Evolutionary conservation across 2,113 vertebrate genomes (phyloP), one percentile per base, ranked within the genome.

Genomic region (Gasterosteus aculeatus): DNA sequence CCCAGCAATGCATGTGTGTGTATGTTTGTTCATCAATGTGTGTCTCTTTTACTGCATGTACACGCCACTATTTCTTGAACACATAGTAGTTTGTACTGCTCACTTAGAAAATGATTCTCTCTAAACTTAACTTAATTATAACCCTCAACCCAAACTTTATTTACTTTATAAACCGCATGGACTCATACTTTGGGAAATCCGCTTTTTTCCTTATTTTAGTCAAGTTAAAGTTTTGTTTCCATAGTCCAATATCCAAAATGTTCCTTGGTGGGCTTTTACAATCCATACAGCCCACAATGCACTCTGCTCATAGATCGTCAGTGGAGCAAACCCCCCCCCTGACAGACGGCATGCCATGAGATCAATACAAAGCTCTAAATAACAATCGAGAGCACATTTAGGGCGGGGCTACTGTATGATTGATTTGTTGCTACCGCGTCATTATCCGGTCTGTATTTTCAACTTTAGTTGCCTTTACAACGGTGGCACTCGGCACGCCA

Each of bases 1-100:
- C 22, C 22, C 22, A 26, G 22, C 22, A 26, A 26, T 26, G 22
- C 22, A 26, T 39, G 15, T 31, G 7, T 39, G 4, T 49, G 0
- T 67, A n/a, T n/a, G 49, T 63, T 77, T 77, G 39, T 58, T 0
- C 60, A 33, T 69, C 47, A 8, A 38, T 66, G 9, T 46, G 62
- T 58, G 72, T 38, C 53, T 42, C 39, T 44, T 10, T 51, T 1
- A 46, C 38, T 74, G 19, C 39, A 64, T 83, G 64, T 49, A 35
- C 35, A 15, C 10, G 0, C 0, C 10, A 42, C 46, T 65, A 57
- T 57, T 64, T 51, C 11, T 12, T 6, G 12, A 46, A 63, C 70
- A 71, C 56, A 53, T 39, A 41, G 12, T 12, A 31, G 69, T 49
- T 49, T 60, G 19, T 39, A 53, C 65, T 53, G 26, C 31, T 60